Evolutionary conservation across 2,113 vertebrate species (phyloP).

Genomic region (Trematomus loennbergii): DNA sequence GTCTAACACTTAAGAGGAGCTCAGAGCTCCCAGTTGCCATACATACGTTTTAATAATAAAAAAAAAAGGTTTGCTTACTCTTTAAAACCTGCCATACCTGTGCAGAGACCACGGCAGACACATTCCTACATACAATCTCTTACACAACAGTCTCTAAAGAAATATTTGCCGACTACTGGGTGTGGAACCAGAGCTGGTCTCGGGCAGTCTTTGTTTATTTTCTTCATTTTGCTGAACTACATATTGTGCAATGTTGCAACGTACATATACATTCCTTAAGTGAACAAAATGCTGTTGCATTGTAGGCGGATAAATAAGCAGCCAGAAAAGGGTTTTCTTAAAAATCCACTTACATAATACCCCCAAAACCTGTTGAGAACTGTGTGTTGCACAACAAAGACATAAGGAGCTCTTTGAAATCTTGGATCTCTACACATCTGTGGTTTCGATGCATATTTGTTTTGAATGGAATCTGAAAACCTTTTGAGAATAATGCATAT

Average conservation of each 20-base stretch:
- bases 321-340: background rate
- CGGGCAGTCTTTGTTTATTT: accelerated
- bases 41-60: background rate
- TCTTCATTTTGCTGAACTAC: background rate
- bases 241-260: background rate
- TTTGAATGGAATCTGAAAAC: background rate
- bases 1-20: slow-evolving; percentile 17
- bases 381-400: too few species aligned
- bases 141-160: background rate
- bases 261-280: too few species aligned
- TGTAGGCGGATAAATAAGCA: background rate
- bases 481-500: background rate
- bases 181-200: background rate
- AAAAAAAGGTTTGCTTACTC: background rate
- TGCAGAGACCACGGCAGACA: background rate
- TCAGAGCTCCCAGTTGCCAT: background rate
- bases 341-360: background rate
- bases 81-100: background rate
- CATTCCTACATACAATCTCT: background rate
- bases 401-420: too few species aligned
- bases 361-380: slow-evolving; percentile 3
- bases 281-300: background rate
- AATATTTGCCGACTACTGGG: background rate
- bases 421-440: too few species aligned
- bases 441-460: too few species aligned